Percentiles rank a stretch among this genome's conserved stretches.
These are phyloP conservation scores for Calyptommatus sinebrachiatus DNA, from an alignment of 2,113 vertebrate genomes.

Conservation along the genomic window DNA sequence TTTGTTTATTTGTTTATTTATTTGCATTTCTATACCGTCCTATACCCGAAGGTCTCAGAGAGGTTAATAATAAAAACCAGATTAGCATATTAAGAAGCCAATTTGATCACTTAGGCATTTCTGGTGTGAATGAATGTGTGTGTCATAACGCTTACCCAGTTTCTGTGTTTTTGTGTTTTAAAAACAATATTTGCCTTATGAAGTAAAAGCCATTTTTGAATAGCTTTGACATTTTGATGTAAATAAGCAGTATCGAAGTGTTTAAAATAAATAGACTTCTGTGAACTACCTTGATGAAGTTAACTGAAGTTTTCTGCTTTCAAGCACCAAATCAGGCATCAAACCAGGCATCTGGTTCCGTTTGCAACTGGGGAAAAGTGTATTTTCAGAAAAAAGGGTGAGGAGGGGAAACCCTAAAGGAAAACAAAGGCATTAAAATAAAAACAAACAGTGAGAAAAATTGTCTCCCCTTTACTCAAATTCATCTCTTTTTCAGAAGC, in stretches of 20 bases:
- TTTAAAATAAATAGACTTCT: neutral
- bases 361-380: neutral
- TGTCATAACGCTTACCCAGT: too few species aligned
- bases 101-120: too few species aligned
- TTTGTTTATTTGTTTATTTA: too few species aligned
- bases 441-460: too few species aligned
- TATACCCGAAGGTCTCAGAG: too few species aligned
- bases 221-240: neutral
- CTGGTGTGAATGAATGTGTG: too few species aligned
- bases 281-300: neutral
- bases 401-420: neutral
- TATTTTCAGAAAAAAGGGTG: too few species aligned
- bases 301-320: neutral
- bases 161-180: too few species aligned
- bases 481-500: slow-evolving; percentile 58
- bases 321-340: too few species aligned
- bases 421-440: neutral
- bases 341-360: neutral
- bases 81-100: too few species aligned
- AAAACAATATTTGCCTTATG: neutral
- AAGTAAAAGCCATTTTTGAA: neutral
- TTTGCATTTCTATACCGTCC: too few species aligned
- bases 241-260: neutral
- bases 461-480: neutral
- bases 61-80: too few species aligned